A percentile compares a stretch with the other conserved stretches of the same genome.
Conservation (phyloP, 2,113 vertebrate species). For the Psettodes erumei region DNA sequence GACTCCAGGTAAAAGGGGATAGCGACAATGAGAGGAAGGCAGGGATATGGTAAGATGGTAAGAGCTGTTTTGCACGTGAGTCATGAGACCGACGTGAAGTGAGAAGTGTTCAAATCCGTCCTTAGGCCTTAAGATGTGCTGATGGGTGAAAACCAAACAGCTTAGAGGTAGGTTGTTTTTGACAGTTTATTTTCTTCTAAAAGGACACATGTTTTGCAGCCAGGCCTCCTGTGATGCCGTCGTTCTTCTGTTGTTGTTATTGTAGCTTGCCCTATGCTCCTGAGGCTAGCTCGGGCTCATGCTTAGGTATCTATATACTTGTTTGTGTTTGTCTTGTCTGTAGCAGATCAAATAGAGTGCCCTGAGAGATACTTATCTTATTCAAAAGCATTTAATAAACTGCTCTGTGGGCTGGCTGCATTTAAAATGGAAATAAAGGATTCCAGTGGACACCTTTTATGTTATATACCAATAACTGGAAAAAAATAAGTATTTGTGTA, state of each 20-base stretch:
- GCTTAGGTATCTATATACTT: slow-evolving; percentile 11
- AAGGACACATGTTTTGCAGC: slow-evolving; percentile 55
- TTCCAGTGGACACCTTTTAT: not conserved
- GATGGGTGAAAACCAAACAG: slow-evolving; percentile 51
- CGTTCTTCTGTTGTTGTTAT: slow-evolving; percentile 43
- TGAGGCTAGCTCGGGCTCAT: slow-evolving; percentile 32
- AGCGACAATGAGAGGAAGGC: slow-evolving; percentile 21
- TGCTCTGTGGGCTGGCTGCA: slow-evolving; percentile 17
- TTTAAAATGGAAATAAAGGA: slow-evolving; percentile 18
- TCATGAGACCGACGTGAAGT: slow-evolving; percentile 15
- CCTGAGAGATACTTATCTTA: slow-evolving; percentile 39
- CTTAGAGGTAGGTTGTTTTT: slow-evolving; percentile 71
- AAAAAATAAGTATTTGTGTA: too few relatives aligned
- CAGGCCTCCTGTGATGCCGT: slow-evolving; percentile 29
- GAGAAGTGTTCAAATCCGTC: slow-evolving; percentile 29
- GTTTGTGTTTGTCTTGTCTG: slow-evolving; percentile 38
- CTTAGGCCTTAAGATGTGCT: slow-evolving; percentile 45
- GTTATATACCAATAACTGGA: not conserved
- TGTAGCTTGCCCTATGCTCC: slow-evolving; percentile 45
- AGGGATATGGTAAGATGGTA: slow-evolving; percentile 15
- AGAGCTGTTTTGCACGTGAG: not conserved
- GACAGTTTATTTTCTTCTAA: slow-evolving; percentile 52
- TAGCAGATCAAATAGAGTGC: slow-evolving; percentile 44
- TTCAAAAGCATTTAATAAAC: slow-evolving; percentile 42
- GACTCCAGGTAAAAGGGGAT: slow-evolving; percentile 66